phyloP scores from a whole-genome alignment of 1,140 invertebrate species.

The Dreissena polymorpha region DNA sequence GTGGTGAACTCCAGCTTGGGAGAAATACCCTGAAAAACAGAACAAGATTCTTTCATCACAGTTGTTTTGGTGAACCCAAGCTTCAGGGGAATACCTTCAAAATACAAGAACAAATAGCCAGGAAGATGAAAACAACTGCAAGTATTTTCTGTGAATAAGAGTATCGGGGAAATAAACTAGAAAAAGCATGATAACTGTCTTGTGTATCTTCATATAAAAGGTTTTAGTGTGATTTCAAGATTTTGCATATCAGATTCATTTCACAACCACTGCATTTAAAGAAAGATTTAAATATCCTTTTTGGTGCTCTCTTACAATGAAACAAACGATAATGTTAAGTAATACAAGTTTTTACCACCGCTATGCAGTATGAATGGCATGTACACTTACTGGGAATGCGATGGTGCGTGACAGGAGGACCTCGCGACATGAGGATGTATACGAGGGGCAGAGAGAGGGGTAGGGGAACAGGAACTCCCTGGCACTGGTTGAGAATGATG shows the following conservation, averaged over 20 bases:
- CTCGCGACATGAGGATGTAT: conserved; percentile 70
- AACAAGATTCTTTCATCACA: neutral
- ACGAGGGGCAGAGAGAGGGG: conserved; percentile 69
- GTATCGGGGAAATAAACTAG: too few relatives aligned
- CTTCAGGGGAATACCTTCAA: neutral
- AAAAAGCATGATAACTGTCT: too few relatives aligned
- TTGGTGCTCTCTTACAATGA: too few relatives aligned
- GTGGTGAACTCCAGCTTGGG: conserved; percentile 76
- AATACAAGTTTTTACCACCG: neutral
- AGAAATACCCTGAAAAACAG: conserved; percentile 71
- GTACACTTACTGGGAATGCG: conserved; percentile 74
- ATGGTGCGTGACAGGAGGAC: conserved; percentile 73
- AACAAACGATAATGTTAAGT: too few relatives aligned
- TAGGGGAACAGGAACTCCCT: conserved; percentile 77
- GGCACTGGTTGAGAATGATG: conserved; percentile 72
- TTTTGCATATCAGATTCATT: neutral
- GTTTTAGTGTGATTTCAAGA: too few relatives aligned
- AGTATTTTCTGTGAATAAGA: too few relatives aligned
- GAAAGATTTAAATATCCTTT: neutral
- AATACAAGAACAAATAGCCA: neutral
- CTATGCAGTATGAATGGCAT: neutral
- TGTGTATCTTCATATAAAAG: too few relatives aligned
- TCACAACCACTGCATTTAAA: neutral
- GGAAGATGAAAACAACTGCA: too few relatives aligned
- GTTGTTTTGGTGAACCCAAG: neutral